Evolutionary conservation across 2,797 vertebrate species (phyloP), one percentile per base, ranked within the genome.

Genomic region (Pangasius djambal): DNA sequence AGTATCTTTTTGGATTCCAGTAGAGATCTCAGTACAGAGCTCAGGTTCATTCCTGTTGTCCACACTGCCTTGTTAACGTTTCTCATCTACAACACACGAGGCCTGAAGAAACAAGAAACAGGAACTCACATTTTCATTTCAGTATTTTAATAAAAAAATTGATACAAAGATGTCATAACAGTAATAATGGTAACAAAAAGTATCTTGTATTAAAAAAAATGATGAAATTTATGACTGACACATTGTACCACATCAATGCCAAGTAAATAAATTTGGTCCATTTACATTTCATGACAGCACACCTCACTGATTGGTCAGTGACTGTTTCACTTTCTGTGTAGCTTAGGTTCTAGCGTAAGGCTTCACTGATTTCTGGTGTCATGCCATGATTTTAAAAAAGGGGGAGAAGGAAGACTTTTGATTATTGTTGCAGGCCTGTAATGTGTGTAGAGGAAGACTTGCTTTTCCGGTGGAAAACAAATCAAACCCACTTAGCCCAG

Each of bases 21-120:
- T 59, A 77, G 55, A 57, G 79, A 86, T 70, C 48, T 79, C 25
- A 67, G 75, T 37, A 40, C 74, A 77, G 37, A 22, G 37, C 37
- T 77, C 28, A 31, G n/a, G 25, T 31, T 48, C 44, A 2, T 48
- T 44, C 72, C 8, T n/a, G 52, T 75, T 50, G 67, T 52, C 6
- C 55, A 18, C 28, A 52, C 50, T 75, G 40, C 72, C 69, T 40
- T 34, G 15, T 77, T 77, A 81, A 20, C 3, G 10, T 20, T 79
- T 79, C 50, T 55, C n/a, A 8, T n/a, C 15, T 28, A n/a, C 28
- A 31, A 9, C 50, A 25, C 44, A 55, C 28, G 12, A 48, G 74
- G 48, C 25, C 44, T 75, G 40, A 10, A 34, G 67, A 67, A 67
- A 67, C 9, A 9, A 74, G 67, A 18, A 37, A 6, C 67, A 34